These are phyloP conservation scores for Dryoscopus gambensis DNA, from an alignment of 2,113 vertebrate genomes.

Conservation along the genomic window DNA sequence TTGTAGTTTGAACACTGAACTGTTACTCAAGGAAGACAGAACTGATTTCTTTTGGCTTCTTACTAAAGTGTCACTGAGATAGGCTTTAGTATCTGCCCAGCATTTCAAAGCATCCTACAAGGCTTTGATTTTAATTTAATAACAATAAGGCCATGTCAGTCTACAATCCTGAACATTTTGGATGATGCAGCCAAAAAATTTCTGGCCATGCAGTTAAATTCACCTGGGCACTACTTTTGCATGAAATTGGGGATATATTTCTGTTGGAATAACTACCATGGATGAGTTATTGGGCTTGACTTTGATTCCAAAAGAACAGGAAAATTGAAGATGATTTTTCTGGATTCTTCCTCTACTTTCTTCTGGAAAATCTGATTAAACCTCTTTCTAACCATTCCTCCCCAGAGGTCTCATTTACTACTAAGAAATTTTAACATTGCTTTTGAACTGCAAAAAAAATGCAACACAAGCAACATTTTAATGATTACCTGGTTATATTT, in stretches of 20 bases:
- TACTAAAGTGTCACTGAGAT: neutral
- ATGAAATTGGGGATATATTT: neutral
- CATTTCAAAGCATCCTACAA: slow-evolving; percentile 10
- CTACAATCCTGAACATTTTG: neutral
- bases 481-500: slow-evolving; percentile 72
- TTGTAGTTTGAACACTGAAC: neutral
- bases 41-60: slow-evolving; percentile 36
- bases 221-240: neutral
- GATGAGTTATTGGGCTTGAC: neutral
- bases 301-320: slow-evolving; percentile 19
- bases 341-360: neutral
- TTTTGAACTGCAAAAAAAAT: slow-evolving; percentile 65
- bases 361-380: slow-evolving; percentile 56
- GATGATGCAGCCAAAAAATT: neutral
- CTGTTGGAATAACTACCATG: neutral
- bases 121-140: slow-evolving; percentile 47
- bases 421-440: slow-evolving; percentile 59
- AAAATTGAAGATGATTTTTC: slow-evolving; percentile 6
- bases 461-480: slow-evolving; percentile 70
- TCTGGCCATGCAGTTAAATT: neutral
- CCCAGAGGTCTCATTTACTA: slow-evolving; percentile 76
- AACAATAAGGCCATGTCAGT: slow-evolving; percentile 33
- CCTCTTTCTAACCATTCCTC: slow-evolving; percentile 53
- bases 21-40: neutral
- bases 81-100: slow-evolving; percentile 18